Evolutionary conservation across 2,113 vertebrate species (phyloP).

Genomic region (Cavia porcellus): DNA sequence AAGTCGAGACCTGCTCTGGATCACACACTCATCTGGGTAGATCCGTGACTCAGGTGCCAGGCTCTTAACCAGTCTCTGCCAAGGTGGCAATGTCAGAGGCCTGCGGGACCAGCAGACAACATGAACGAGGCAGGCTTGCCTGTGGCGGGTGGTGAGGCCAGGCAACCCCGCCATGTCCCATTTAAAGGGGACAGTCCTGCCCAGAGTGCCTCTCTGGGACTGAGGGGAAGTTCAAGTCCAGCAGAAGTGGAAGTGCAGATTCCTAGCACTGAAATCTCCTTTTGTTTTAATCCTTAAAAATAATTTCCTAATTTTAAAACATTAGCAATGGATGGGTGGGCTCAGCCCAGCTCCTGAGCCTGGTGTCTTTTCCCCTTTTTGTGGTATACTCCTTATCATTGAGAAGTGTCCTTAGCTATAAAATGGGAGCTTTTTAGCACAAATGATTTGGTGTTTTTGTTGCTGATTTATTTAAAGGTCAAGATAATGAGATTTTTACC

Average conservation of each 20-base stretch:
- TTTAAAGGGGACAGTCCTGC: neutral
- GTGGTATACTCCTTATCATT: neutral
- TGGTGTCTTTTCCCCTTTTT: neutral
- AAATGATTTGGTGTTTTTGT: neutral
- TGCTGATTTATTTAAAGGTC: neutral
- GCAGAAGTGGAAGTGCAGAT: neutral
- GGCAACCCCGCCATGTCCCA: neutral
- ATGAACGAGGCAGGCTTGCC: neutral
- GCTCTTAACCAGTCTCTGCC: neutral
- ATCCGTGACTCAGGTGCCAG: neutral
- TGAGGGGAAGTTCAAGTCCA: neutral
- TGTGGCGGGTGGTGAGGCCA: neutral
- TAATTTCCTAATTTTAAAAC: neutral
- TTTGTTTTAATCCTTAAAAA: neutral
- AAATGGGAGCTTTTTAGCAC: conserved; percentile 10
- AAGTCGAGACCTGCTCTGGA: neutral
- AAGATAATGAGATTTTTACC: neutral
- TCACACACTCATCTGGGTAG: neutral
- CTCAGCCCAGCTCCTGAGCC: neutral
- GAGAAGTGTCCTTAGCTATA: neutral
- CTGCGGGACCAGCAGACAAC: neutral
- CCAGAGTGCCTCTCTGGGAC: neutral
- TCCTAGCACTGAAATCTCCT: neutral
- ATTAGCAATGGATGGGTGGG: neutral
- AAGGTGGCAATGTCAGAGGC: neutral